Base-by-base conservation (phyloP, 2,888 invertebrate genomes). In the Nemotelus pantherinus region DNA sequence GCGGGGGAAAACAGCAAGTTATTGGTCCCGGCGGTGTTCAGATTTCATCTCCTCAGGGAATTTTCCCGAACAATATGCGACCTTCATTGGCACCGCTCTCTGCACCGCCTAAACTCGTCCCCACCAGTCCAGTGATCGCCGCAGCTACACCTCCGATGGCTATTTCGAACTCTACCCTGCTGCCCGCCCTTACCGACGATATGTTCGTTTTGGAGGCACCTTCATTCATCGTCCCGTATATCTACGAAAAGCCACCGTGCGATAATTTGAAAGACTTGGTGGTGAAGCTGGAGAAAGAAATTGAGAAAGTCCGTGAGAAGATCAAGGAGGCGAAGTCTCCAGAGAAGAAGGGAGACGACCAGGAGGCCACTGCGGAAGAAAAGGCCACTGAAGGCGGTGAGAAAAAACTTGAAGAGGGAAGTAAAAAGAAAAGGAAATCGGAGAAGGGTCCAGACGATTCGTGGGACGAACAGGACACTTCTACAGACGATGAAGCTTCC, bases 141-240 rank as follows among this genome's bases (percentile, higher is more conserved):
- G 44, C 82, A 77, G 60, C 85, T 85, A 58, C 86, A 88, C 86
- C 80, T 84, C 84, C 79, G 64, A 60, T 83, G 55, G 89, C 81
- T 85, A 88, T 79, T 83, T 88, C 82, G 87, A 90, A 84, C 86
- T 90, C 92, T 57, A 90, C 91, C 53, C 91, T 95, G 80, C 86
- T 96, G 82, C 95, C 95, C 0, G 94, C 94, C 5, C 86, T 96
- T 44, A 95, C 95, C 41, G 96, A 96, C 85, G 95, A 96, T 83
- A 96, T 96, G 93, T 96, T 93, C 85, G 95, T 96, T 9, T 93
- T 96, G 7, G 96, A 96, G 87, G 96, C 96, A 47, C 96, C 96
- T 4, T 96, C 95, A 43, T 96, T 96, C 84, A 95, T 96, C 84
- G 96, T 96, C 82, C 96, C 96, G 67, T 96, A 96, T 85, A 95